phyloP scores from a whole-genome alignment of 2,888 invertebrate genomes.

The Balanococcus diminutus region DNA sequence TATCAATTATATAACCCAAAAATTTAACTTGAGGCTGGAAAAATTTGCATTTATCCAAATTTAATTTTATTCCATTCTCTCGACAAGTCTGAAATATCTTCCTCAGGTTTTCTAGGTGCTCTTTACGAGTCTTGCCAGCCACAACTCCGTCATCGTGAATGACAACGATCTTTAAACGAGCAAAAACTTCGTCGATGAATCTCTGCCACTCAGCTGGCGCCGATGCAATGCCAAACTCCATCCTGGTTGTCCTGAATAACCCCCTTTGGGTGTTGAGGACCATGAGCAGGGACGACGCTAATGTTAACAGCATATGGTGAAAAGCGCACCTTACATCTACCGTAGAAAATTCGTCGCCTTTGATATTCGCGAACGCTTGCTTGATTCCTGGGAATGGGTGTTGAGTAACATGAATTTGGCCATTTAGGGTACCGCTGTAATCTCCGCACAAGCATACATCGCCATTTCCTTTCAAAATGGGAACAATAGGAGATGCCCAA shows the following conservation, averaged over 20 bases:
- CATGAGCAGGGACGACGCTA: neutral
- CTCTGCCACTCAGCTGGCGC: neutral
- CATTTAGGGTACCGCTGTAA: neutral
- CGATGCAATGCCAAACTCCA: neutral
- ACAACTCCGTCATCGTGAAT: neutral
- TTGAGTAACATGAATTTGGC: neutral
- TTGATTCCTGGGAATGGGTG: neutral
- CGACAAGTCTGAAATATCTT: neutral
- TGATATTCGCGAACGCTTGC: neutral
- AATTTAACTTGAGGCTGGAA: conserved; percentile 51
- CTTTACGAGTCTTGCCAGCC: neutral
- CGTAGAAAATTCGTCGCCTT: neutral
- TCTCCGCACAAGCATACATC: neutral
- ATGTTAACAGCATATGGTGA: neutral
- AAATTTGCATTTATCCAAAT: conserved; percentile 60
- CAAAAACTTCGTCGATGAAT: neutral
- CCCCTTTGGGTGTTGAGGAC: neutral
- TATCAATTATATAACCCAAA: neutral
- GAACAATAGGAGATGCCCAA: conserved; percentile 56
- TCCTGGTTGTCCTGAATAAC: neutral
- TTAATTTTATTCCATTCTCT: neutral
- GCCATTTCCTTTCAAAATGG: conserved; percentile 24
- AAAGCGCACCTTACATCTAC: neutral
- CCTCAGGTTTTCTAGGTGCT: neutral
- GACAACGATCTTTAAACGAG: neutral